Conservation (phyloP, 2,113 vertebrate genomes). For the Labeo catla region DNA sequence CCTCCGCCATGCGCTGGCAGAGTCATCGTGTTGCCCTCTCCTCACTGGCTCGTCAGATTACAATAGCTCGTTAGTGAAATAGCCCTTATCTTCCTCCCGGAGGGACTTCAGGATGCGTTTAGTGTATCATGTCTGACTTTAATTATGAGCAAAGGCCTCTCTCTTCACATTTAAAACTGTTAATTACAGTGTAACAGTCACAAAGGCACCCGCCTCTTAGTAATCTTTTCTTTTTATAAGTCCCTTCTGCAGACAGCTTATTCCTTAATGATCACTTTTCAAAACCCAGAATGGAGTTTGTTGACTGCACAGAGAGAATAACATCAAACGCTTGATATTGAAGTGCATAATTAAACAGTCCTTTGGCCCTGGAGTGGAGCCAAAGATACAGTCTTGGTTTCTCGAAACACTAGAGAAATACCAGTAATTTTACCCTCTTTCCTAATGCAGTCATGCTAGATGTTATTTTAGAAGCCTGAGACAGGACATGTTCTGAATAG, state of each 20-base stretch:
- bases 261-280: slow-evolving; percentile 54
- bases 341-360: slow-evolving; percentile 50
- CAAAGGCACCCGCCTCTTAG: slow-evolving; percentile 42
- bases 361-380: slow-evolving; percentile 14
- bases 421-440: background rate
- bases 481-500: background rate
- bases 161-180: slow-evolving; percentile 50
- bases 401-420: background rate
- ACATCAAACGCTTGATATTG: slow-evolving; percentile 14
- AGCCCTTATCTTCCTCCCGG: slow-evolving; percentile 48
- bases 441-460: background rate
- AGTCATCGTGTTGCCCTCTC: slow-evolving; percentile 18
- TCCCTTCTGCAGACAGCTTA: slow-evolving; percentile 30
- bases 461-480: slow-evolving; percentile 2
- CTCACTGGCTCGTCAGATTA: slow-evolving; percentile 26
- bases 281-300: slow-evolving; percentile 40
- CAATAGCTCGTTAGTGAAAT: slow-evolving; percentile 57
- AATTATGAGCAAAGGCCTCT: slow-evolving; percentile 60
- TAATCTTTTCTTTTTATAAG: slow-evolving; percentile 48
- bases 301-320: slow-evolving; percentile 40
- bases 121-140: slow-evolving; percentile 49
- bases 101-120: slow-evolving; percentile 48
- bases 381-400: background rate
- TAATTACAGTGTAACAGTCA: slow-evolving; percentile 55
- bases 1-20: background rate